Evolutionary conservation across 2,113 vertebrate species (phyloP).

Genomic region (Serinus canaria): DNA sequence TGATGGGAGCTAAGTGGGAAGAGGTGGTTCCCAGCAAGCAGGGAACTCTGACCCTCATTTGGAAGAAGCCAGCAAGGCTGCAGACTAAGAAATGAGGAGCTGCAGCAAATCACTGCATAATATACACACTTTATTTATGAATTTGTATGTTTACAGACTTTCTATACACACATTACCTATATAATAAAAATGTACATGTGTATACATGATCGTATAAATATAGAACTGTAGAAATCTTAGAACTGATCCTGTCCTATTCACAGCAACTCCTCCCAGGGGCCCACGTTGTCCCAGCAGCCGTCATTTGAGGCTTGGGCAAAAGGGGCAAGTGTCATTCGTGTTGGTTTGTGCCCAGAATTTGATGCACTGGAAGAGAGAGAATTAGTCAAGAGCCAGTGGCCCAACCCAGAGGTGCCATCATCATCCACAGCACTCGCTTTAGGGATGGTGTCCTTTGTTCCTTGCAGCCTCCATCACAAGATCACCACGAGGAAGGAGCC

Average conservation of each 20-base stretch:
- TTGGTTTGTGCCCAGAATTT: slow-evolving; percentile 86
- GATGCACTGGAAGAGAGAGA: slow-evolving; percentile 80
- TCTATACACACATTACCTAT: slow-evolving; percentile 81
- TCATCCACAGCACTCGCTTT: not conserved
- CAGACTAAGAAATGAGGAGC: not conserved
- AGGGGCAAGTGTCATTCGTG: slow-evolving; percentile 83
- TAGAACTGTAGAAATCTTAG: slow-evolving; percentile 77
- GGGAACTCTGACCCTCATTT: accelerated
- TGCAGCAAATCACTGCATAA: slow-evolving; percentile 69
- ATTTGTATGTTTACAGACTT: slow-evolving; percentile 75
- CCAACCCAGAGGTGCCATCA: not conserved
- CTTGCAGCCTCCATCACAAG: not conserved
- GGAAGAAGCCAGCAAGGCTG: not conserved
- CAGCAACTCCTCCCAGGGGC: slow-evolving; percentile 35
- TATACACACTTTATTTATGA: slow-evolving; percentile 82
- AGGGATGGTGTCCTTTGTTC: not conserved
- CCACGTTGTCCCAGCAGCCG: not conserved
- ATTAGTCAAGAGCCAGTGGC: not conserved
- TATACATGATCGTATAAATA: slow-evolving; percentile 80
- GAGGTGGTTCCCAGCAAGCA: not conserved
- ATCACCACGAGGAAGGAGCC: not conserved
- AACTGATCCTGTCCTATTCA: slow-evolving; percentile 69
- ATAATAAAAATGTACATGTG: slow-evolving; percentile 84
- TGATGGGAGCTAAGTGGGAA: not conserved
- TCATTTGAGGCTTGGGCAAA: slow-evolving; percentile 82